Evolutionary conservation across 2,888 invertebrate genomes (phyloP), one percentile per base, ranked within the genome.

Genomic region (Lathronympha strigana): DNA sequence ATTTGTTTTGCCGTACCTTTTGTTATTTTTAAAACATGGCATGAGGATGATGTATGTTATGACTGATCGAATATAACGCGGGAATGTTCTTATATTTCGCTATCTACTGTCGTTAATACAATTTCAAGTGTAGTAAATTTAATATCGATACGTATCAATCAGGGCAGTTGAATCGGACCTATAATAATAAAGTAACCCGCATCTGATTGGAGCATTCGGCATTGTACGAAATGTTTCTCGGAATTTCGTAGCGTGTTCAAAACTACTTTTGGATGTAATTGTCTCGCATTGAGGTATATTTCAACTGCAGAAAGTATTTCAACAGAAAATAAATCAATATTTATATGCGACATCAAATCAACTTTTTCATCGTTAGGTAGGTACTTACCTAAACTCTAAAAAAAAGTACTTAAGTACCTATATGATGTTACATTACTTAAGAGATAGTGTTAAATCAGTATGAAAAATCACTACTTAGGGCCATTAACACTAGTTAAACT

Each of bases 141-240:
- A 31, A 57, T 57, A 31, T 73, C 73, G 76, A 76, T 75, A 72
- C 68, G 54, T 79, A 83, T 84, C 84, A 83, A 81, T 85, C 84
- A 69, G 51, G 38, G 38, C 84, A 69, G 63, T 64, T 47, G 68
- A 67, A 77, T 76, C 74, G 33, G 72, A 77, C 79, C 81, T 83
- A 85, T 85, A 82, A 86, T 83, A 83, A 84, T 84, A 85, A 84
- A 84, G 77, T 77, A 77, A 69, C 74, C 63, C 67, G 69, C 74
- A 83, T 82, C 79, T 73, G 81, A 81, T 83, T 80, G 72, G 76
- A 76, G 76, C 79, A 47, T 47, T 47, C 23, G 23, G 47, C 47
- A 84, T 83, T 82, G 76, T 78, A 76, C 74, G 78, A 72, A 79
- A 81, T 73, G 75, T 78, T 85, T 83, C 83, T 79, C 63, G 75